These are phyloP conservation scores for Hylia prasina DNA, from an alignment of 2,113 vertebrate species.

Conservation along the genomic window DNA sequence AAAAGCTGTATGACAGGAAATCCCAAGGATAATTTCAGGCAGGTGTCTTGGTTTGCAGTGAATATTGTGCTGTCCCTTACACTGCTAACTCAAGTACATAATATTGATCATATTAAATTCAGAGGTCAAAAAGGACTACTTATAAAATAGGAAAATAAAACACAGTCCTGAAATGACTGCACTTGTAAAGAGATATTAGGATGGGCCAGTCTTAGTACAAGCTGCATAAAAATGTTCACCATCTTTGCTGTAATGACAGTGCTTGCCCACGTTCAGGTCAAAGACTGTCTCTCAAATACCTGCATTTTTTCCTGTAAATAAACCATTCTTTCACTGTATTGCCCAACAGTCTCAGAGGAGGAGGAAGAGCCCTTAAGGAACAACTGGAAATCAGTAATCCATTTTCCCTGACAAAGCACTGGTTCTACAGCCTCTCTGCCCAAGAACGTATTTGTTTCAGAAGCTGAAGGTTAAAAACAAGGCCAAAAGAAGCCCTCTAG, in stretches of 20 bases:
- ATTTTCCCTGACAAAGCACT: background rate
- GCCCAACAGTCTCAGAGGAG: background rate
- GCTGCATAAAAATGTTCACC: background rate
- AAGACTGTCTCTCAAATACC: background rate
- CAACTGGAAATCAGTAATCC: background rate
- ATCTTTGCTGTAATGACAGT: accelerated
- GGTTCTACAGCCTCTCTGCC: background rate
- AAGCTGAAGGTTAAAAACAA: background rate
- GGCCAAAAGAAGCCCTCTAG: background rate
- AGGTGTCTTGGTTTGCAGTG: no score
- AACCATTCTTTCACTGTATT: background rate
- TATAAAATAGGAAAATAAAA: background rate
- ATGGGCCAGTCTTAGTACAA: background rate
- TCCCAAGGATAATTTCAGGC: background rate
- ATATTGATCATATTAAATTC: background rate
- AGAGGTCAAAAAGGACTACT: background rate
- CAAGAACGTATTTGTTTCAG: background rate
- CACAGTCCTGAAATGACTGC: background rate
- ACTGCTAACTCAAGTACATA: background rate
- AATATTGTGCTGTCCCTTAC: background rate
- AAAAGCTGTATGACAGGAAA: background rate
- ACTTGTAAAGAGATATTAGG: background rate
- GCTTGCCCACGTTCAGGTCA: background rate
- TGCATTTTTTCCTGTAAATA: background rate
- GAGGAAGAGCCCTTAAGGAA: background rate